These are phyloP conservation scores for Didymodactylos carnosus DNA, from an alignment of 2,888 invertebrate genomes.

Conservation along the genomic window DNA sequence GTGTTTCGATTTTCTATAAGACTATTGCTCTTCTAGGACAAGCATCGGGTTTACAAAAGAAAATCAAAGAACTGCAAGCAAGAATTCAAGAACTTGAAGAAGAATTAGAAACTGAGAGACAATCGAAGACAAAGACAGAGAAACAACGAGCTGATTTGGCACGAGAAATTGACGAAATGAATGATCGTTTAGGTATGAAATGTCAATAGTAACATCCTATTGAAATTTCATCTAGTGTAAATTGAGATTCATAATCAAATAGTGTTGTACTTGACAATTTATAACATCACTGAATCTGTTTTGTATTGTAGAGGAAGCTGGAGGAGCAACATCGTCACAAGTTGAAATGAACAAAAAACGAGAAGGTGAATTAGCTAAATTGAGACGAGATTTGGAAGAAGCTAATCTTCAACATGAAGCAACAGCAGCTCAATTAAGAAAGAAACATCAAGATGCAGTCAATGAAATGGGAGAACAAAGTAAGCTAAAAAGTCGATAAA, in stretches of 20 bases:
- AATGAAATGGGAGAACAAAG: slow-evolving; percentile 99
- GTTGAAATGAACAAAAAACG: slow-evolving; percentile 96
- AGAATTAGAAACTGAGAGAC: slow-evolving; percentile 94
- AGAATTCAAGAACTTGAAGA: slow-evolving; percentile 96
- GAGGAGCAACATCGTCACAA: slow-evolving; percentile 88
- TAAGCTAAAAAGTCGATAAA: no score
- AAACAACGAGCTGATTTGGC: slow-evolving; percentile 92
- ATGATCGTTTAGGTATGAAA: slow-evolving; percentile 36
- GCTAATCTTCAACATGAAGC: slow-evolving; percentile 95
- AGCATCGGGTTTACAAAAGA: slow-evolving; percentile 88
- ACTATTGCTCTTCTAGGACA: no score
- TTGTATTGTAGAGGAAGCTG: slow-evolving; percentile 91
- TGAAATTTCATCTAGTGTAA: no score
- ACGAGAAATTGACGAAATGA: slow-evolving; percentile 35
- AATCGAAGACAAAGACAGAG: slow-evolving; percentile 78
- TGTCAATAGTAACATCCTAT: no score
- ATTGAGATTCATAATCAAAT: no score
- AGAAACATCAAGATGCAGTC: slow-evolving; percentile 98
- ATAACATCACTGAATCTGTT: no score
- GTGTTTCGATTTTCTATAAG: no score
- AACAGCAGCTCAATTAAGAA: slow-evolving; percentile 80
- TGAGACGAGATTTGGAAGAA: slow-evolving; percentile 88
- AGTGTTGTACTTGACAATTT: no score
- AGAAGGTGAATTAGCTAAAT: slow-evolving; percentile 92
- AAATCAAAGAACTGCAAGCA: slow-evolving; percentile 41